Base-by-base conservation (phyloP, 2,113 vertebrate species). In the Stegastes partitus region DNA sequence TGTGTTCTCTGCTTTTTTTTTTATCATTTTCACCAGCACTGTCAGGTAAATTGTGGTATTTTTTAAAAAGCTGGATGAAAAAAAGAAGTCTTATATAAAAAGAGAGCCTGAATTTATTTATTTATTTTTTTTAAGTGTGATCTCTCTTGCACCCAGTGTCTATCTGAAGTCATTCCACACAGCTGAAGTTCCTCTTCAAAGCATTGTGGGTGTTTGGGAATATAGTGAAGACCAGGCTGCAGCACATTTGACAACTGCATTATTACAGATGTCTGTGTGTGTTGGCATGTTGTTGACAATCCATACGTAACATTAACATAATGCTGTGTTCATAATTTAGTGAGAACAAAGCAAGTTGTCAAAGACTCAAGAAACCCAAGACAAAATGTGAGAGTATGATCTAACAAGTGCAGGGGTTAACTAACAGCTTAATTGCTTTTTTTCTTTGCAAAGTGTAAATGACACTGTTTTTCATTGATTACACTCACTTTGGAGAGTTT, bases 101-200 rank as follows among this genome's bases (percentile, higher is more conserved):
- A 34, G 23, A 56, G 22, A 22, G 2, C 23, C 15, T 44, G 26
- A 44, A 59, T 64, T 31, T 31, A 1, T 31, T 31, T 31, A 5
- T 31, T 31, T 31, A 1, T 3, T 31, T 19, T 58, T 42, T 18
- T 49, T 5, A n/a, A 23, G 50, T 66, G 44, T 62, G 56, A 61
- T 79, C 69, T 65, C 15, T 31, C 19, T 28, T 54, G 19, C 31
- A 56, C 61, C 31, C 16, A 9, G 14, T 51, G 63, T 74, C 65
- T 69, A 50, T 82, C 74, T 74, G 55, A 68, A 71, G 55, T 71
- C 21, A 45, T 22, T 68, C 22, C 65, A 44, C 62, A 63, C 14
- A 62, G 31, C 28, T 68, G 51, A 71, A 71, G 54, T n/a, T 49
- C 58, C 67, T 67, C 57, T 68, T 86, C 73, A 81, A 73, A 84